Evolutionary conservation across 2,113 vertebrate genomes (phyloP).

Genomic region (Hypanus sabinus): DNA sequence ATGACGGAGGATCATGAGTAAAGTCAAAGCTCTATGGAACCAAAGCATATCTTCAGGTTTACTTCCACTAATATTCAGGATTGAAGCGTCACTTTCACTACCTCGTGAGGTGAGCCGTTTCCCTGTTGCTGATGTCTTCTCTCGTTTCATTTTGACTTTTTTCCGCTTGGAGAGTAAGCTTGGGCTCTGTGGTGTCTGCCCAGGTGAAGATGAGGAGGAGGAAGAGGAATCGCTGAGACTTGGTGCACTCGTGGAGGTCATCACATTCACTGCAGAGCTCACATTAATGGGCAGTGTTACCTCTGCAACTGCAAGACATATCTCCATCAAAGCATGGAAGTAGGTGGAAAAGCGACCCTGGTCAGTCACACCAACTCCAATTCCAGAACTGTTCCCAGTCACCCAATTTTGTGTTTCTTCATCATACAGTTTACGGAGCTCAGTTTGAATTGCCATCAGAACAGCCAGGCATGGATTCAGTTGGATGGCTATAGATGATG

Average conservation of each 20-base stretch:
- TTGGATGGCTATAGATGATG: slow-evolving; percentile 85
- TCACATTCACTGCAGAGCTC: slow-evolving; percentile 67
- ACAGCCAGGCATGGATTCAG: slow-evolving; percentile 91
- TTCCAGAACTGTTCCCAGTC: slow-evolving; percentile 59
- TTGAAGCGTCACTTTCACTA: slow-evolving; percentile 63
- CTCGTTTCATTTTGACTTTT: slow-evolving; percentile 95
- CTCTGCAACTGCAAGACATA: slow-evolving; percentile 87
- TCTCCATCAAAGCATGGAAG: slow-evolving; percentile 92
- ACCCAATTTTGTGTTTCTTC: slow-evolving; percentile 88
- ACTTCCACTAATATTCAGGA: slow-evolving; percentile 80
- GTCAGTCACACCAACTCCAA: slow-evolving; percentile 58
- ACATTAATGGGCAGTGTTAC: slow-evolving; percentile 87
- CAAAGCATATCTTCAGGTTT: slow-evolving; percentile 97
- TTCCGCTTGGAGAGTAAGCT: slow-evolving; percentile 92
- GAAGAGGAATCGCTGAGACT: slow-evolving; percentile 93
- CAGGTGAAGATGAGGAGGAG: slow-evolving; percentile 86
- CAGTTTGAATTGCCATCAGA: slow-evolving; percentile 90
- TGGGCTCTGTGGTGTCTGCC: slow-evolving; percentile 91
- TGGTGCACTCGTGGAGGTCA: slow-evolving; percentile 73
- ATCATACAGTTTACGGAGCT: slow-evolving; percentile 87
- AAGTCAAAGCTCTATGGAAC: slow-evolving; percentile 90
- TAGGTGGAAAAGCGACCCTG: slow-evolving; percentile 91
- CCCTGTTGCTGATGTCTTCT: slow-evolving; percentile 71
- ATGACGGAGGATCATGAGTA: slow-evolving; percentile 91
- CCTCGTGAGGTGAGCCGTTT: slow-evolving; percentile 62